Percentiles rank a stretch among this genome's conserved stretches.
phyloP scores from a whole-genome alignment of 2,797 vertebrate genomes.

The Dermochelys coriacea region DNA sequence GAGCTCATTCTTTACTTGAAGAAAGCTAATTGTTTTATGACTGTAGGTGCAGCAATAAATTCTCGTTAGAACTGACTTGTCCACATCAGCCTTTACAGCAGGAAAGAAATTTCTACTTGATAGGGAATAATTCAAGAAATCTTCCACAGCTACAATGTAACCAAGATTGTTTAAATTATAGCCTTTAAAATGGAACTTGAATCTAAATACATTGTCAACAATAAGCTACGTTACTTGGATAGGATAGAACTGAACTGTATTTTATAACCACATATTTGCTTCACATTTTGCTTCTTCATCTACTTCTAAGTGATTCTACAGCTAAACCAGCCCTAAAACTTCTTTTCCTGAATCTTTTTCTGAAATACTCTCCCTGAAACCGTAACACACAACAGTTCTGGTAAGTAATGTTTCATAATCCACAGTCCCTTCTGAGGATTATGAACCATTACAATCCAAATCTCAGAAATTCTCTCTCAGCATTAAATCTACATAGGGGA shows the following conservation, averaged over 20 bases:
- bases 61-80: constrained; percentile 32
- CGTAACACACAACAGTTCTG: not conserved
- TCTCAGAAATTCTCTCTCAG: not conserved
- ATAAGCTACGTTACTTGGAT: not conserved
- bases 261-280: not conserved
- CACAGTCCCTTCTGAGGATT: not conserved
- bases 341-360: not conserved
- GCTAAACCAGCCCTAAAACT: not conserved
- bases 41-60: not conserved
- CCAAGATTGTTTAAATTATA: constrained; percentile 60
- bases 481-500: not conserved
- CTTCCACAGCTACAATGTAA: constrained; percentile 15
- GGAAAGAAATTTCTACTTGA: constrained; percentile 48
- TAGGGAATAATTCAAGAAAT: constrained; percentile 66
- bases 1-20: not conserved
- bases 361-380: not conserved
- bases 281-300: not conserved
- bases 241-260: not conserved
- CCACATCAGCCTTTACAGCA: constrained; percentile 17
- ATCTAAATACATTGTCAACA: constrained; percentile 53
- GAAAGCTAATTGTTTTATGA: not conserved
- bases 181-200: constrained; percentile 67
- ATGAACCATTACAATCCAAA: not conserved
- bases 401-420: not conserved
- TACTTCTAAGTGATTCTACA: not conserved